Evolutionary conservation across 1,140 invertebrate species (phyloP).

Genomic region (Probaryconus sp.): DNA sequence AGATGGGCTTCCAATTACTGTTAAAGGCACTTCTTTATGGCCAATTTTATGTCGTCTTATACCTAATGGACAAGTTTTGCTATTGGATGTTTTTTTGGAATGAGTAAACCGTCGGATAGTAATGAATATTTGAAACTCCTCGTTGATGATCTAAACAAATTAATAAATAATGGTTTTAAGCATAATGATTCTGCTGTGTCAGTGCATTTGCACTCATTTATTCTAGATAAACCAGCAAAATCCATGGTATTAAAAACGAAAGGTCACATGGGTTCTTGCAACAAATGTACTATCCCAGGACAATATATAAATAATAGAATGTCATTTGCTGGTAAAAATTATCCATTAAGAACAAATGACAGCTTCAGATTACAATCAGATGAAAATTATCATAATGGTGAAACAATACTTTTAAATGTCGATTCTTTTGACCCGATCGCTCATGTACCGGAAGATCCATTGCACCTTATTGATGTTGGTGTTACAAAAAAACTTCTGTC

Average conservation of each 20-base stretch:
- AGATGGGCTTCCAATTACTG: constrained; percentile 7
- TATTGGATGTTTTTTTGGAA: constrained; percentile 30
- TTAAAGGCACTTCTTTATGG: background rate
- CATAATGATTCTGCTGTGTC: background rate
- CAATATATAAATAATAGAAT: background rate
- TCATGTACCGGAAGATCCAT: constrained; percentile 59
- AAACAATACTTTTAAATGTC: constrained; percentile 25
- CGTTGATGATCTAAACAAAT: constrained; percentile 15
- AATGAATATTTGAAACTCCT: constrained; percentile 46
- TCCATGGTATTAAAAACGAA: constrained; percentile 68
- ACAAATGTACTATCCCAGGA: constrained; percentile 64
- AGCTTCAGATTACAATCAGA: constrained; percentile 3
- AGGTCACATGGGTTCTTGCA: constrained; percentile 69
- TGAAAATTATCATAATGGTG: constrained; percentile 18
- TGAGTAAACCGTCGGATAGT: constrained; percentile 32
- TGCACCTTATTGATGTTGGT: constrained; percentile 64
- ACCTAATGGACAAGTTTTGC: background rate
- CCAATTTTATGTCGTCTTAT: background rate
- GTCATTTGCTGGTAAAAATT: constrained; percentile 10
- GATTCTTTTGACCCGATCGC: constrained; percentile 49
- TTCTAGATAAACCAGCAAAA: constrained; percentile 71
- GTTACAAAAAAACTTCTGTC: constrained; percentile 59
- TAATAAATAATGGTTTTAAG: background rate
- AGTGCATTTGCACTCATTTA: constrained; percentile 53
- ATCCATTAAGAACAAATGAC: constrained; percentile 13